Percentiles rank a stretch among this genome's conserved stretches.
phyloP scores from a whole-genome alignment of 2,113 vertebrate genomes.

The Percina caprodes region DNA sequence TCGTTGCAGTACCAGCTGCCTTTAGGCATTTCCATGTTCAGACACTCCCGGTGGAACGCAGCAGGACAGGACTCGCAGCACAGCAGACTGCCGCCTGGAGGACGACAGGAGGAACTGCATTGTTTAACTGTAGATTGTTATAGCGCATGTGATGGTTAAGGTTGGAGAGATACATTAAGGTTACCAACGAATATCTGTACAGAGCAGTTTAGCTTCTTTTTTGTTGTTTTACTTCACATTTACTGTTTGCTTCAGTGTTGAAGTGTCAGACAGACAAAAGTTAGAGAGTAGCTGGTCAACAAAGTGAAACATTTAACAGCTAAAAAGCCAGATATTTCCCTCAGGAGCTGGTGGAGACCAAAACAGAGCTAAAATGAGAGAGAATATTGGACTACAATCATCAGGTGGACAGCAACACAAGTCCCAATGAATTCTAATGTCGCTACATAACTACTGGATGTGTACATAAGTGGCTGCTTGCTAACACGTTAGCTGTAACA shows the following conservation, averaged over 20 bases:
- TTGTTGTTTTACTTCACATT: not conserved
- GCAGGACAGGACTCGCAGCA: constrained; percentile 99
- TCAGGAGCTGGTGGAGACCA: too few relatives aligned
- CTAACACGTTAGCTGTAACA: not conserved
- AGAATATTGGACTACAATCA: too few relatives aligned
- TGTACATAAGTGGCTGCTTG: not conserved
- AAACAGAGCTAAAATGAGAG: too few relatives aligned
- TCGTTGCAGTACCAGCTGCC: constrained; percentile 99
- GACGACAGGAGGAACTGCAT: constrained; percentile 9
- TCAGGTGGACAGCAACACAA: too few relatives aligned
- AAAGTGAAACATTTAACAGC: not conserved
- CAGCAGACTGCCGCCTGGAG: constrained; percentile 94
- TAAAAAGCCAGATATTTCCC: not conserved
- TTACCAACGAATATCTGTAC: not conserved
- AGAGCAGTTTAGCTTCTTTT: not conserved
- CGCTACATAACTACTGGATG: not conserved
- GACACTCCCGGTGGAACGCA: constrained; percentile 97
- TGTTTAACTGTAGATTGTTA: not conserved
- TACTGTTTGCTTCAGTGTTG: too few relatives aligned
- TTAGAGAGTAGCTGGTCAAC: not conserved
- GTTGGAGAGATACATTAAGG: too few relatives aligned
- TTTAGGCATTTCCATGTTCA: constrained; percentile 98
- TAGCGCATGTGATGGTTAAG: not conserved
- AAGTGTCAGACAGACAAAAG: not conserved
- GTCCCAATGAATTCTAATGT: too few relatives aligned